Evolutionary conservation across 2,113 vertebrate species (phyloP).

Genomic region (Dromas ardeola): DNA sequence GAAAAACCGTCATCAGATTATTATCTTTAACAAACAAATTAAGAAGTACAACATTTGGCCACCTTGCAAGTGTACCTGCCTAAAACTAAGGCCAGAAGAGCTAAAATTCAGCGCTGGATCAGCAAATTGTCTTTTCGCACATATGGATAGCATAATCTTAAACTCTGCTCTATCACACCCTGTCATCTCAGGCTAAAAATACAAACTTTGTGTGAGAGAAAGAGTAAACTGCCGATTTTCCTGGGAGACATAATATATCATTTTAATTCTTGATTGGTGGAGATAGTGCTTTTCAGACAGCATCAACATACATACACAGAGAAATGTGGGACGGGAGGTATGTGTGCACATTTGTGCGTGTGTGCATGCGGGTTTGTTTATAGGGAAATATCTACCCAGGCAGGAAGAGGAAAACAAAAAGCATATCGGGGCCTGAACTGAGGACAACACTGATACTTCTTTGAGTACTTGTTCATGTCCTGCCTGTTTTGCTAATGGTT

Average conservation of each 20-base stretch:
- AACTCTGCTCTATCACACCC: not conserved
- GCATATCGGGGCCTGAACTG: not conserved
- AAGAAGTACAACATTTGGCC: not conserved
- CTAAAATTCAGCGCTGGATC: not conserved
- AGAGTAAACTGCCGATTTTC: not conserved
- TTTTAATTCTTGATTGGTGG: not conserved
- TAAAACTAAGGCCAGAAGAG: not conserved
- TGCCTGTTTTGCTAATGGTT: not conserved
- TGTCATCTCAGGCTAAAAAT: not conserved
- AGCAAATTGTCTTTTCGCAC: not conserved
- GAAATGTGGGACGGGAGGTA: fast-evolving
- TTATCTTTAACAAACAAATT: not conserved
- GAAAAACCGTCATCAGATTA: not conserved
- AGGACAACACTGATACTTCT: not conserved
- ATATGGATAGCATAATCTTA: not conserved
- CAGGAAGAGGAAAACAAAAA: not conserved
- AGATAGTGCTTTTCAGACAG: not conserved
- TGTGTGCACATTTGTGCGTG: not conserved
- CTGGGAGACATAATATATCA: not conserved
- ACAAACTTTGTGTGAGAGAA: not conserved
- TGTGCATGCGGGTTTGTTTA: fast-evolving
- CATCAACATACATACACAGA: not conserved
- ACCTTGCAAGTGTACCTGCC: not conserved
- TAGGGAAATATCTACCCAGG: not conserved
- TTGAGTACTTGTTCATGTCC: not conserved